phyloP scores from a whole-genome alignment of 2,888 invertebrate species.

The Plebejus anna region DNA sequence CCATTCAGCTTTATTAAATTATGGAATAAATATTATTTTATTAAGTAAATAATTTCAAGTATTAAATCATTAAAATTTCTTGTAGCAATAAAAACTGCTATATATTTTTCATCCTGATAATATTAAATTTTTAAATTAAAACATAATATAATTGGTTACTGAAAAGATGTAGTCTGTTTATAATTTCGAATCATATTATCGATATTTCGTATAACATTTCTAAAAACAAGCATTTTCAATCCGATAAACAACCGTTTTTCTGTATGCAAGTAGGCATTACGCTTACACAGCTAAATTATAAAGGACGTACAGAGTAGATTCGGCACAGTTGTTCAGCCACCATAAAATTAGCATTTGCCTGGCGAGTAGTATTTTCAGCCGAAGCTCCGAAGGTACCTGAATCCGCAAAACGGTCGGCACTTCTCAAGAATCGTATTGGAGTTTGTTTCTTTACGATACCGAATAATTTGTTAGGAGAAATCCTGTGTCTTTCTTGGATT shows the following conservation, averaged over 20 bases:
- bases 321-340: slow-evolving; percentile 78
- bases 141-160: too few relatives aligned
- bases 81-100: too few relatives aligned
- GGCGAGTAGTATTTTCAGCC: slow-evolving; percentile 72
- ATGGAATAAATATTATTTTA: neutral
- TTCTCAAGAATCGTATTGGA: slow-evolving; percentile 55
- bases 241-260: neutral
- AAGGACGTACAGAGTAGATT: slow-evolving; percentile 68
- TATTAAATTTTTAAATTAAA: too few relatives aligned
- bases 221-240: neutral
- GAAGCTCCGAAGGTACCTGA: slow-evolving; percentile 65
- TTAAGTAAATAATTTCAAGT: too few relatives aligned
- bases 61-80: too few relatives aligned
- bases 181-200: too few relatives aligned
- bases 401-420: slow-evolving; percentile 64
- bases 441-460: slow-evolving; percentile 36
- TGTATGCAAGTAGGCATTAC: slow-evolving; percentile 52
- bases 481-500: neutral
- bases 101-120: too few relatives aligned
- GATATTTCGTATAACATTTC: neutral
- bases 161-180: too few relatives aligned
- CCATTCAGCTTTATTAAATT: too few relatives aligned
- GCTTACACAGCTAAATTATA: slow-evolving; percentile 70
- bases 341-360: slow-evolving; percentile 80
- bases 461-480: slow-evolving; percentile 18